Evolutionary conservation across 1,140 invertebrate species (phyloP), one percentile per base, ranked within the genome.

Genomic region (Drosophila micromelanica): DNA sequence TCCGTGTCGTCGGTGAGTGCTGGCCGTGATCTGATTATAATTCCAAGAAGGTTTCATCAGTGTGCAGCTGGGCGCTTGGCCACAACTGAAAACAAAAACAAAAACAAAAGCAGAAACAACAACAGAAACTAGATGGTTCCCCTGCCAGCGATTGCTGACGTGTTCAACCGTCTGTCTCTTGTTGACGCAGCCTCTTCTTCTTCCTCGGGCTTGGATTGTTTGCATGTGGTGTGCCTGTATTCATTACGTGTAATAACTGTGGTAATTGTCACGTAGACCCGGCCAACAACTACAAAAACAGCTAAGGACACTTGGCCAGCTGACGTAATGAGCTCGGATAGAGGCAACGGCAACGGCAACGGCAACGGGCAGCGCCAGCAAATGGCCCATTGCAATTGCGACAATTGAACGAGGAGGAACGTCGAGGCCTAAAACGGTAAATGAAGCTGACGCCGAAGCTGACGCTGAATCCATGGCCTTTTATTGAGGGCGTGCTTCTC

Each of bases 181-280:
- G n/a, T n/a, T n/a, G n/a, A n/a, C n/a, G n/a, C n/a, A n/a, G n/a
- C n/a, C n/a, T n/a, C n/a, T 30, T 5, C n/a, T 40, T 12, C 42
- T 4, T 3, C 40, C 5, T 43, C 13, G 4, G 8, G 15, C 17
- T 27, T 17, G 49, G 55, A n/a, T 30, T 67, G 62, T 67, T 52
- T 65, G 38, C 46, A 37, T 35, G 45, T 35, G 20, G 12, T 45
- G n/a, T 38, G n/a, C 27, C 45, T 68, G 52, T 62, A 48, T 60
- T 80, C 61, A 78, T 78, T 78, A 75, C 75, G 67, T 75, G 64
- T 84, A 78, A 71, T 78, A 60, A 64, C 61, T 51, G 48, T 48
- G 57, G 62, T 76, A 84, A 76, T 76, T 84, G 80, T 84, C 80
- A 84, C 80, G 80, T 82, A 82, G 64, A 17, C 12, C 35, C 40